phyloP scores from a whole-genome alignment of 1,140 invertebrate species.

The Sinonovacula constricta region DNA sequence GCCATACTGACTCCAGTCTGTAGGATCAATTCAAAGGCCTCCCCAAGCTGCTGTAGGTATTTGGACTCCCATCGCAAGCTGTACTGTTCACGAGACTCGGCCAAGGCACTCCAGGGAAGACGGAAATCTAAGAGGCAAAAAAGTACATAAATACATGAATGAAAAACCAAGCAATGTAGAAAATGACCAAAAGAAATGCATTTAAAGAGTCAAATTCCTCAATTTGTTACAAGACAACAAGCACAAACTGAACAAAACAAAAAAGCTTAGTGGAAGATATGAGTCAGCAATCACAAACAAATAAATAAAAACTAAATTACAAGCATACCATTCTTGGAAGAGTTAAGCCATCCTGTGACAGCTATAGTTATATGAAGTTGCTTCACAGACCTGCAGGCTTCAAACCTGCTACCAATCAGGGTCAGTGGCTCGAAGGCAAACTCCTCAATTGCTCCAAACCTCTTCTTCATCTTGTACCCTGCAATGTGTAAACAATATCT shows the following conservation, averaged over 20 bases:
- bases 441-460: constrained; percentile 86
- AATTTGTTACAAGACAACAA: too few relatives aligned
- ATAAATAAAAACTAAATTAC: too few relatives aligned
- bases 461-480: constrained; percentile 87
- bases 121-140: constrained; percentile 77
- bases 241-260: too few relatives aligned
- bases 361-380: constrained; percentile 85
- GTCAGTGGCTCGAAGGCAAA: constrained; percentile 83
- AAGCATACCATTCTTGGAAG: constrained; percentile 64
- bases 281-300: too few relatives aligned
- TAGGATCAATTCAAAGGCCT: constrained; percentile 77
- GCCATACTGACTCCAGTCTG: constrained; percentile 84
- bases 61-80: constrained; percentile 85
- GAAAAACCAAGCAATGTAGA: not conserved
- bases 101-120: constrained; percentile 83
- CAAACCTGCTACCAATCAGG: constrained; percentile 36
- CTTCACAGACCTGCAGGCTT: constrained; percentile 58
- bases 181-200: not conserved
- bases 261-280: too few relatives aligned
- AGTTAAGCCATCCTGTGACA: constrained; percentile 84
- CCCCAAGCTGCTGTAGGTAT: constrained; percentile 84
- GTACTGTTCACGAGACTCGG: constrained; percentile 85
- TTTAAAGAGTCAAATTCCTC: not conserved
- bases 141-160: not conserved
- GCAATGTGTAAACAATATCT: constrained; percentile 49